Base-by-base conservation (phyloP, 1,140 invertebrate genomes). In the Heliothis virescens region DNA sequence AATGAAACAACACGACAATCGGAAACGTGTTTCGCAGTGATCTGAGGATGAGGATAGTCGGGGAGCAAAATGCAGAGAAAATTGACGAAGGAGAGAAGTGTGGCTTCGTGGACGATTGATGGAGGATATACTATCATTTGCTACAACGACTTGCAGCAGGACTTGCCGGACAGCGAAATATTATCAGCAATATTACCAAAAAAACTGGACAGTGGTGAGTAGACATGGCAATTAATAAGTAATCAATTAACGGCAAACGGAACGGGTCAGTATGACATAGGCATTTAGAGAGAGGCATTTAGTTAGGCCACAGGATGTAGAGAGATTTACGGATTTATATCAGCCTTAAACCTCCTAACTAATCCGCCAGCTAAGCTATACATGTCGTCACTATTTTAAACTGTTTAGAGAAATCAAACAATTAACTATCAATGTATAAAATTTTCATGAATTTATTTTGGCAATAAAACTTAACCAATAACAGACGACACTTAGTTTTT, bases 121-220 rank as follows among this genome's bases (percentile, higher is more conserved):
- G 91, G 91, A 94, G n/a, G 93, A 94, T 80, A 91, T 94, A 60
- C 75, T 93, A 34, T 88, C 87, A 1, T 94, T 93, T 60, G 93
- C 91, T 18, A 94, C 91, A 85, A 91, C 89, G 83, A 93, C 91
- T 0, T 93, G 9, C 87, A 92, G 76, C 86, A 86, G 1, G 89
- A 91, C 16, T 77, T 91, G 29, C 90, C 92, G 13, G 91, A 94
- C 57, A 93, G 91, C 60, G 92, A 94, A 77, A 93, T 50, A 90
- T 93, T 75, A 80, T 92, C 12, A 89, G 73, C 72, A 84, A 80
- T 62, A 79, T n/a, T 92, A 55, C 86, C 86, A 1, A 83, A 72
- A 1, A 83, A 72, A 84, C 76, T 78, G 29, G 52, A 79, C 57
- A 87, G 81, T 55, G 91, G 92, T 93, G 85, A 90, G 90, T 81